Percentiles rank a stretch among this genome's conserved stretches.
Evolutionary conservation across 2,888 invertebrate species (phyloP).

Genomic region (Rapana venosa): DNA sequence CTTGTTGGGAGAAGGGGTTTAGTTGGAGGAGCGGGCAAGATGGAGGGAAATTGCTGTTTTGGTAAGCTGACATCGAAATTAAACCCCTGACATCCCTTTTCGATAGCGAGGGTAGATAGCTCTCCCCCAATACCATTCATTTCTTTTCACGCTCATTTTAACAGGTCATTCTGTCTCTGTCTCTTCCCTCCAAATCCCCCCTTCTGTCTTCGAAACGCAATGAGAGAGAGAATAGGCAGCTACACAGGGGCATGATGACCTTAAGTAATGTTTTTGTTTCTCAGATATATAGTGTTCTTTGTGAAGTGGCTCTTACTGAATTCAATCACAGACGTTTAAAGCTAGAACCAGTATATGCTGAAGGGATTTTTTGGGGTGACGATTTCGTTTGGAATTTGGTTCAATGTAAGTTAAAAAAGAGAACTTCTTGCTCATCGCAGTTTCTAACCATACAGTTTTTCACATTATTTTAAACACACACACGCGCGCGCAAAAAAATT

Average conservation of each 20-base stretch:
- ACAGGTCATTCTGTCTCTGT: slow-evolving; percentile 28
- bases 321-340: too few relatives aligned
- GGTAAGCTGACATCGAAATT: slow-evolving; percentile 42
- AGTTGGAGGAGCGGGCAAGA: too few relatives aligned
- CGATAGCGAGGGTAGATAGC: slow-evolving; percentile 30
- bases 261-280: background rate
- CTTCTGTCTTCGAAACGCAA: background rate
- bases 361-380: too few relatives aligned
- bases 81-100: slow-evolving; percentile 33
- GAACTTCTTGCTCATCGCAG: too few relatives aligned
- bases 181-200: background rate
- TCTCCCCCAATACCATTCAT: slow-evolving; percentile 28
- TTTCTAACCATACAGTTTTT: too few relatives aligned
- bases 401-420: too few relatives aligned
- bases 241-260: background rate
- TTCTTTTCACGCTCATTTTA: slow-evolving; percentile 35
- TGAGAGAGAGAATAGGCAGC: background rate
- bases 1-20: background rate
- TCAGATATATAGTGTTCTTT: background rate
- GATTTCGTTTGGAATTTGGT: too few relatives aligned
- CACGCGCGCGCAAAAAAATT: too few relatives aligned
- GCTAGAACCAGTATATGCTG: too few relatives aligned
- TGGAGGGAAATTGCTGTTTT: slow-evolving; percentile 33
- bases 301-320: background rate
- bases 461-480: too few relatives aligned